Evolutionary conservation across 1,140 invertebrate species (phyloP), one percentile per base, ranked within the genome.

Genomic region (Leptinotarsa texana): DNA sequence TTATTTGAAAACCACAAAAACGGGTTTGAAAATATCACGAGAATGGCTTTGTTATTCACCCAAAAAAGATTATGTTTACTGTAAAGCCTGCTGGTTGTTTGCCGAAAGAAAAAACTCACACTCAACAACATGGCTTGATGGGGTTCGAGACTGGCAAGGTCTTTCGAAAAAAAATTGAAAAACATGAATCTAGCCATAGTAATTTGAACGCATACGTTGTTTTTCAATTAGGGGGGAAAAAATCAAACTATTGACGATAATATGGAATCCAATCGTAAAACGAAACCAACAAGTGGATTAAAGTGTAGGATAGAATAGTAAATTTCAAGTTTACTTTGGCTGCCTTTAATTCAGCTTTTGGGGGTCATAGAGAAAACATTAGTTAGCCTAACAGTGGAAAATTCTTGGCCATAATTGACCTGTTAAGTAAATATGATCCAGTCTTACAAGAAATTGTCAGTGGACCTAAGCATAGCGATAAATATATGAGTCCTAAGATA

Each of bases 401-500:
- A 6, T 33, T 33, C 27, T 33, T 33, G 27, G 27, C 27, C 27
- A 33, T 33, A 33, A 33, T 6, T 33, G 27, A 33, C 27, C 27
- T 33, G 27, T 6, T 33, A 33, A 61, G 13, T 61, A 61, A 61
- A 61, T 61, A 61, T 61, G 57, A 61, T 61, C 57, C 57, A 61
- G 57, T 61, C 13, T 61, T 15, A 61, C 57, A 15, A 61, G 57
- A 61, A 61, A 4, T 61, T 61, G 57, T 61, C 6, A 61, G 6
- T 61, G 57, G 57, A 61, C 57, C 57, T 61, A 15, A 1, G 8
- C 18, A 61, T 61, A 61, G 57, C 11, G 18, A 61, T 61, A 15
- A 61, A 61, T 61, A 61, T 61, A 61, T 61, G 11, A 61, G 57
- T 1, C 57, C 57, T 61, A 61, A 61, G 13, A 61, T 61, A 61